Conservation (phyloP, 2,888 invertebrate genomes). For the Pocota personata region DNA sequence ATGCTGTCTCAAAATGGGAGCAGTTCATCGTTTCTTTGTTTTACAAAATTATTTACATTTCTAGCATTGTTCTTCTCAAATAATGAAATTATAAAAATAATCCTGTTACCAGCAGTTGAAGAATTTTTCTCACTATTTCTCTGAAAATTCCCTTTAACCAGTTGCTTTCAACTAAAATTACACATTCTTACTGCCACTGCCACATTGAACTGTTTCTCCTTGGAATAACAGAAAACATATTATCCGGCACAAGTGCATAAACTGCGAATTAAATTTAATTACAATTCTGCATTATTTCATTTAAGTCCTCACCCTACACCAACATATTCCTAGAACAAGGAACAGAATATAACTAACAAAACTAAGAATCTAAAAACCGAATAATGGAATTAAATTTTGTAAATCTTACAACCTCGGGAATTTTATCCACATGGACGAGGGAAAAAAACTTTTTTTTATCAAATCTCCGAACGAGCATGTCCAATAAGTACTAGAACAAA, state of each 20-base stretch:
- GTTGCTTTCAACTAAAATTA: conserved; percentile 5
- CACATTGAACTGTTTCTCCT: conserved; percentile 9
- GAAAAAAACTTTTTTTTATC: neutral
- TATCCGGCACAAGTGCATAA: conserved; percentile 48
- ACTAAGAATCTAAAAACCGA: neutral
- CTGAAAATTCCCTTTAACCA: conserved; percentile 5
- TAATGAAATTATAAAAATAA: neutral
- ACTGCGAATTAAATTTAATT: conserved; percentile 55
- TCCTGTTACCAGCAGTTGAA: neutral
- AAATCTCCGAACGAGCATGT: conserved; percentile 3
- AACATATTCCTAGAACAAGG: neutral
- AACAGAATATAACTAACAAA: neutral
- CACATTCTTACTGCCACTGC: neutral
- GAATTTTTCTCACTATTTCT: neutral
- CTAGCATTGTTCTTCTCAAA: neutral
- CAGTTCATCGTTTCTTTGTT: no score
- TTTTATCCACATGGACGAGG: neutral
- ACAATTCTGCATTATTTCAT: conserved; percentile 27
- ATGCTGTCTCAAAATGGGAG: no score
- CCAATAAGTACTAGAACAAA: conserved; percentile 18
- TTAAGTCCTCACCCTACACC: neutral
- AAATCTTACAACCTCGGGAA: neutral
- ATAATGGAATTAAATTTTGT: conserved; percentile 21
- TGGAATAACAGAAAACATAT: conserved; percentile 6
- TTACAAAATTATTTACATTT: no score